A percentile compares a stretch with the other conserved stretches of the same genome.
Evolutionary conservation across 2,113 vertebrate species (phyloP).

Genomic region (Condylura cristata): DNA sequence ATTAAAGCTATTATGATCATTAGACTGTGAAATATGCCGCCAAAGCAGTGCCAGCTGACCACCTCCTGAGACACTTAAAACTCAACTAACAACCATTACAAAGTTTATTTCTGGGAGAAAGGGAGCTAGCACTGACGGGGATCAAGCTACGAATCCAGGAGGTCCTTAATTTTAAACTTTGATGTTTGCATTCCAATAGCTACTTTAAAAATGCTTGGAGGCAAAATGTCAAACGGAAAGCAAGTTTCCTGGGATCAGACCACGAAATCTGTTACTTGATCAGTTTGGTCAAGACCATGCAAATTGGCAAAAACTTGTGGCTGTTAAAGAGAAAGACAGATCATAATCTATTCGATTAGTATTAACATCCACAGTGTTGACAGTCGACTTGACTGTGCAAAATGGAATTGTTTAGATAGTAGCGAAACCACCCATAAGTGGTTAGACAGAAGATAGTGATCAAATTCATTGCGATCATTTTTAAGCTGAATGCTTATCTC

Average conservation of each 20-base stretch:
- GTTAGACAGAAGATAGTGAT: background rate
- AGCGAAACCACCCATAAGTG: conserved; percentile 17
- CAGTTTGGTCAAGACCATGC: conserved; percentile 41
- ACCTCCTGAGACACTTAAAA: conserved; percentile 65
- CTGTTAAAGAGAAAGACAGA: background rate
- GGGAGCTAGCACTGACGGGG: conserved; percentile 5
- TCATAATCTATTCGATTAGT: conserved; percentile 34
- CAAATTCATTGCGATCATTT: background rate
- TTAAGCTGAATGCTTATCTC: background rate
- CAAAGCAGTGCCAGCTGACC: conserved; percentile 56
- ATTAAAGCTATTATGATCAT: conserved; percentile 71
- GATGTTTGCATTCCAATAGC: conserved; percentile 13
- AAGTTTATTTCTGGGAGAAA: conserved; percentile 67
- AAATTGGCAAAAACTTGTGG: conserved; percentile 27
- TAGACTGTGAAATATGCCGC: conserved; percentile 71
- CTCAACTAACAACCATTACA: conserved; percentile 64
- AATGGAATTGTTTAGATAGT: conserved; percentile 17
- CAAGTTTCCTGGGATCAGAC: background rate
- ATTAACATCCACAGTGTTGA: conserved; percentile 9
- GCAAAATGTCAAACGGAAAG: conserved; percentile 46
- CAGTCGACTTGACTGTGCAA: background rate
- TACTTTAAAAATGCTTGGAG: conserved; percentile 40
- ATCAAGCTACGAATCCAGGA: conserved; percentile 43
- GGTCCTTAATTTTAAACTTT: background rate
- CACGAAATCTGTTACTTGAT: conserved; percentile 54